Conservation (phyloP, 2,113 vertebrate species). For the Pomatostomus ruficeps region DNA sequence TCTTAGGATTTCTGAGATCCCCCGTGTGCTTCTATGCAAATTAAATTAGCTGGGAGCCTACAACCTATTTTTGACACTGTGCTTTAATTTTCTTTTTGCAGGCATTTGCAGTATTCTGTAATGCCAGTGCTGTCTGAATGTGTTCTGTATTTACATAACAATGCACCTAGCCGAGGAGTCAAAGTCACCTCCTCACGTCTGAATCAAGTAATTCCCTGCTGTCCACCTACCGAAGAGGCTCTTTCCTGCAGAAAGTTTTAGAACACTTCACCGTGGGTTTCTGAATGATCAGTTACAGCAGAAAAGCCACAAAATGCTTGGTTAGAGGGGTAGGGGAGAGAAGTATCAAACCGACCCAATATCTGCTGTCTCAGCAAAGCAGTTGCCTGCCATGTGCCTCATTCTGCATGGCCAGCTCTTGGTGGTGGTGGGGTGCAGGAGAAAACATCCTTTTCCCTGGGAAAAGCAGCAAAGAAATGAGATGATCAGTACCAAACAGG, state of each 20-base stretch:
- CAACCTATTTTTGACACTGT: background rate
- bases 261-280: background rate
- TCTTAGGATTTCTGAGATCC: background rate
- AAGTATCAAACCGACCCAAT: background rate
- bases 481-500: background rate
- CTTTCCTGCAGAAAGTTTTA: background rate
- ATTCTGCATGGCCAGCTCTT: background rate
- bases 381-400: background rate
- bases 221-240: background rate
- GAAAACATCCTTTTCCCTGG: background rate
- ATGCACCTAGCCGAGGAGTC: background rate
- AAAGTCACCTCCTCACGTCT: background rate
- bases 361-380: background rate
- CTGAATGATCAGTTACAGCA: background rate
- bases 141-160: background rate
- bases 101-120: background rate
- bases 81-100: background rate
- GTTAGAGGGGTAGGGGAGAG: background rate
- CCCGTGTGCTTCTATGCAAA: rapidly evolving
- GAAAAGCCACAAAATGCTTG: background rate
- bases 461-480: background rate
- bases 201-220: background rate
- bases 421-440: background rate
- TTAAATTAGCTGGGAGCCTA: background rate
- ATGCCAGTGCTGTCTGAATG: background rate